Evolutionary conservation across 2,113 vertebrate species (phyloP).

Genomic region (Gadus chalcogrammus): DNA sequence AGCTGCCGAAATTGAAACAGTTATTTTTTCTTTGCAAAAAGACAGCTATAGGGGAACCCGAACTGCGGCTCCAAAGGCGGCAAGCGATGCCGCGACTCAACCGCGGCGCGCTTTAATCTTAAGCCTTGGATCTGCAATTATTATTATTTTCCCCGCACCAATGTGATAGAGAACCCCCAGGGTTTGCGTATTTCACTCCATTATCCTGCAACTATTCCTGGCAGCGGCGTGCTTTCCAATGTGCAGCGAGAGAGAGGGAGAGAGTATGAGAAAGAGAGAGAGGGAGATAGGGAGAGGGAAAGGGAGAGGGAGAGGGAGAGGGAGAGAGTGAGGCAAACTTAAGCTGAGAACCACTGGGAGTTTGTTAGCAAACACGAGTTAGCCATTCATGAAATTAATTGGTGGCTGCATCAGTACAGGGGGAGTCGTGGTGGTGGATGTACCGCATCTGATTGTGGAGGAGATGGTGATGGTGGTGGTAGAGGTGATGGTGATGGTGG

Average conservation of each 20-base stretch:
- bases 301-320: not conserved
- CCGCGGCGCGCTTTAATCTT: conserved; percentile 37
- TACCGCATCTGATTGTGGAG: too few species aligned
- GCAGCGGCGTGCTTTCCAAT: conserved; percentile 42
- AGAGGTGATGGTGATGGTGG: conserved; percentile 17
- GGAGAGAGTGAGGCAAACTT: conserved; percentile 35
- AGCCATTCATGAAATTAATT: conserved; percentile 78
- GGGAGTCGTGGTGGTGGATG: conserved; percentile 1
- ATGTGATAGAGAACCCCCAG: conserved; percentile 29
- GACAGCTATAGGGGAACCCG: not conserved
- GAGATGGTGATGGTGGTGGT: not conserved
- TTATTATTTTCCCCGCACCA: conserved; percentile 24
- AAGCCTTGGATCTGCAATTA: conserved; percentile 49
- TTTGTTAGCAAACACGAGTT: conserved; percentile 72
- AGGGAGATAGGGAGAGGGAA: conserved; percentile 4
- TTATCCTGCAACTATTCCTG: conserved; percentile 58
- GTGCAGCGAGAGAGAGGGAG: conserved; percentile 3
- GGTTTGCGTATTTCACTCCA: conserved; percentile 40
- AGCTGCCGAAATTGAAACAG: too few species aligned
- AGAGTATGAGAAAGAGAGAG: too few species aligned
- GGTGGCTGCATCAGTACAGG: conserved; percentile 55
- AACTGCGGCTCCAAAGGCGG: not conserved
- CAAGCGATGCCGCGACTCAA: conserved; percentile 29
- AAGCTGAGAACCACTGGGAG: conserved; percentile 62
- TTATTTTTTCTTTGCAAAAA: too few species aligned